These are phyloP conservation scores for Chamaetylas fuelleborni DNA, from an alignment of 2,113 vertebrate genomes.

Conservation along the genomic window DNA sequence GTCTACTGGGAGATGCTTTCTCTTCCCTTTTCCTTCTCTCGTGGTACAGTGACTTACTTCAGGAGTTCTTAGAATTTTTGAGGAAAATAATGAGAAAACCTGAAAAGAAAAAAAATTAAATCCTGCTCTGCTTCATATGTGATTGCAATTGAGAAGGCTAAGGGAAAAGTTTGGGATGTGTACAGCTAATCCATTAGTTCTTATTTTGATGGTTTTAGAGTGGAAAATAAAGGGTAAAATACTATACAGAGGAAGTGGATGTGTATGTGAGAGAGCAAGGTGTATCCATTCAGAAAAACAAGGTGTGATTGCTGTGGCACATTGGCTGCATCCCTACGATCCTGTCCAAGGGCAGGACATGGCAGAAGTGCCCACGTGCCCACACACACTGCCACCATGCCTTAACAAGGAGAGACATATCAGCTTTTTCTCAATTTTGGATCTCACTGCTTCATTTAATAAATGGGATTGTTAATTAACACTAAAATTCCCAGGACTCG, in stretches of 20 bases:
- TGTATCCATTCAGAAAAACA: neutral
- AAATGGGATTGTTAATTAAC: neutral
- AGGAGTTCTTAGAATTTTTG: neutral
- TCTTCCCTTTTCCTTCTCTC: neutral
- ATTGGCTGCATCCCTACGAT: fast-evolving
- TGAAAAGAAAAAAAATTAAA: neutral
- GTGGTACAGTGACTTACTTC: neutral
- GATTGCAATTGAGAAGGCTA: neutral
- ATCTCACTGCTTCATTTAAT: neutral
- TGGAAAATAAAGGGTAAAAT: neutral
- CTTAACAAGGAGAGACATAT: neutral
- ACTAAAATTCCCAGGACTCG: neutral
- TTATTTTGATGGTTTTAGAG: neutral
- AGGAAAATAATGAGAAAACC: neutral
- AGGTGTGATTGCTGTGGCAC: neutral
- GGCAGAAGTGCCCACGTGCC: fast-evolving
- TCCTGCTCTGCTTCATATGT: neutral
- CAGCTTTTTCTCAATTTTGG: neutral
- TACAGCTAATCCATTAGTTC: neutral
- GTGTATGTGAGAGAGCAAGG: neutral
- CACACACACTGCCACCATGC: fast-evolving
- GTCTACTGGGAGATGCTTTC: neutral
- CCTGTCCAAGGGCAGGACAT: neutral
- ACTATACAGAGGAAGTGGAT: neutral
- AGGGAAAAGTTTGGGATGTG: neutral